These are phyloP conservation scores for Xenops minutus DNA, from an alignment of 2,797 vertebrate genomes.

Conservation along the genomic window DNA sequence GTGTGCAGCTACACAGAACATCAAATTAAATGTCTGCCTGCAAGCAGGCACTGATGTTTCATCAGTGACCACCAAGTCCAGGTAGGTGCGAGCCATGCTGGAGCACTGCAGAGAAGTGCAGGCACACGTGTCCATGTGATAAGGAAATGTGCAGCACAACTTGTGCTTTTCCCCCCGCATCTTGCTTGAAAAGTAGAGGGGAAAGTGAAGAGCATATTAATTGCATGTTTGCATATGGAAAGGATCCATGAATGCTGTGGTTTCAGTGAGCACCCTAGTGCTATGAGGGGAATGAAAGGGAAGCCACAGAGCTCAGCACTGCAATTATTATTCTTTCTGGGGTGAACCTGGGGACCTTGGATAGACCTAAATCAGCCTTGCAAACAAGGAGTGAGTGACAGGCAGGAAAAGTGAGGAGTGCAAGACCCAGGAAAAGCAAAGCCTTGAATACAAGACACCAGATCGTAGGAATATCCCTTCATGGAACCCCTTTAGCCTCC, in stretches of 20 bases:
- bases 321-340: conserved; percentile 17
- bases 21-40: neutral
- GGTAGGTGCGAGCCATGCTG: neutral
- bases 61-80: neutral
- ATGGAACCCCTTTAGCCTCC: neutral
- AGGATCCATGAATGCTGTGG: conserved; percentile 69
- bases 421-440: neutral
- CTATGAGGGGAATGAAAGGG: conserved; percentile 66
- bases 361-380: neutral
- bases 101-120: neutral
- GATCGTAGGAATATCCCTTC: neutral
- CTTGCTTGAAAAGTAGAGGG: conserved; percentile 46
- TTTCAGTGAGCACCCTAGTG: conserved; percentile 65
- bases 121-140: rapidly evolving
- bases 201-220: conserved; percentile 69
- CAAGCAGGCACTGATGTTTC: neutral
- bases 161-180: neutral
- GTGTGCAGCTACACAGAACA: neutral
- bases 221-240: conserved; percentile 63
- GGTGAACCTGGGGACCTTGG: neutral
- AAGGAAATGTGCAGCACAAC: neutral
- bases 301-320: conserved; percentile 50
- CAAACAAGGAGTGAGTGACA: neutral
- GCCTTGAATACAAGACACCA: neutral
- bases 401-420: neutral